A percentile compares a stretch with the other conserved stretches of the same genome.
Evolutionary conservation across 2,797 vertebrate genomes (phyloP).

Genomic region (Atherinosoma microstoma): DNA sequence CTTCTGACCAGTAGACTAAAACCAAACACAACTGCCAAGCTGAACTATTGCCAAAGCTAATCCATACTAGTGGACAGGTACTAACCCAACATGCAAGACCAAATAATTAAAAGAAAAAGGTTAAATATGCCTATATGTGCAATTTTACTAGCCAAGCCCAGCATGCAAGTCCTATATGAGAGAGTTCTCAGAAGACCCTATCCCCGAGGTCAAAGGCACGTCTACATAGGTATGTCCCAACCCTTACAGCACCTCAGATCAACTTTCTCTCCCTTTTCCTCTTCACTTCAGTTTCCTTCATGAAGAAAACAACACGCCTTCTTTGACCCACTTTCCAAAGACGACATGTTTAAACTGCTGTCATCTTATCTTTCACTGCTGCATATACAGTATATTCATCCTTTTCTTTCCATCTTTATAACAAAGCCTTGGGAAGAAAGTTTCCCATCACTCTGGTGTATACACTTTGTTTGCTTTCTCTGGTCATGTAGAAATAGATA

Average conservation of each 20-base stretch:
- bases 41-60: slow-evolving; percentile 42
- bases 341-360: slow-evolving; percentile 34
- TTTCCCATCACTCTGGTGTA: slow-evolving; percentile 15
- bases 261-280: slow-evolving; percentile 60
- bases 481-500: slow-evolving; percentile 31
- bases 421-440: slow-evolving; percentile 13
- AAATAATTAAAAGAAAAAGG: slow-evolving; percentile 65
- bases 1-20: slow-evolving; percentile 38
- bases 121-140: slow-evolving; percentile 94
- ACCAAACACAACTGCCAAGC: slow-evolving; percentile 16
- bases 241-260: slow-evolving; percentile 64
- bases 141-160: slow-evolving; percentile 99
- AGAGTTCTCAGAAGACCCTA: slow-evolving; percentile 99
- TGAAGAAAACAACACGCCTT: slow-evolving; percentile 40
- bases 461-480: slow-evolving; percentile 29
- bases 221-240: slow-evolving; percentile 95
- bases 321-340: slow-evolving; percentile 41
- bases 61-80: slow-evolving; percentile 42
- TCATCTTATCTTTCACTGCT: slow-evolving; percentile 45
- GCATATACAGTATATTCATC: slow-evolving; percentile 5
- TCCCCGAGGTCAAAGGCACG: slow-evolving; percentile 92
- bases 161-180: slow-evolving; percentile 99
- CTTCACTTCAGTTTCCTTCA: slow-evolving; percentile 61
- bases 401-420: slow-evolving; percentile 51
- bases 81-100: slow-evolving; percentile 54